Base-by-base conservation (phyloP, 2,113 vertebrate species). In the Ophthalmolycus amberensis region DNA sequence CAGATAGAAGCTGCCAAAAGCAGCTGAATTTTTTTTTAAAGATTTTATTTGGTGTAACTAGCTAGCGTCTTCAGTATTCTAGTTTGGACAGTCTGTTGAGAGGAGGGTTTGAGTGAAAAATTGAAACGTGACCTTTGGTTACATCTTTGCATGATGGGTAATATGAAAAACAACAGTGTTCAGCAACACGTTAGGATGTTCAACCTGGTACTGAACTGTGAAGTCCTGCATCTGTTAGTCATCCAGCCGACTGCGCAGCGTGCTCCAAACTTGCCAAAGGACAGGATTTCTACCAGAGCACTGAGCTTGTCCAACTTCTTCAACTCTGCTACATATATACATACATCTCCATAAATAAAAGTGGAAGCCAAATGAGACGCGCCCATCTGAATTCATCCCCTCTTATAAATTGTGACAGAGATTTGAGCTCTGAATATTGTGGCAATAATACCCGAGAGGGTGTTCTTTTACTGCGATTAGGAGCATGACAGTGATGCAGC, bases 281-380 rank as follows among this genome's bases (percentile, higher is more conserved):
- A 86, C 69, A 90, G 77, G 89, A 91, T 92, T 91, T 90, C 72
- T 83, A 72, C 82, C 71, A 79, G 71, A 90, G 79, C 75, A 77
- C 63, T 88, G 86, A 89, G 83, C 83, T 66, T 54, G 52, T 67
- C 82, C 67, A 89, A 80, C 85, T 85, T 90, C 75, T 86, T 82
- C 77, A 89, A 80, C 77, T 79, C 82, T 44, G 77, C 80, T 70
- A 75, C 79, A 87, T 89, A 89, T 74, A 91, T 86, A 80, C 88
- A 92, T 91, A 88, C 71, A 91, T 93, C 79, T 89, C 75, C 90
- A 91, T 91, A 87, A 88, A 92, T 93, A 91, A 92, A 89, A 90
- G 82, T 78, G 73, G 69, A 65, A 89, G 85, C 83, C 83, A 90
- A 91, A 83, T 84, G 85, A 90, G 77, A 86, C 38, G 42, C 75